Evolutionary conservation across 2,888 invertebrate species (phyloP).

Genomic region (Agonopterix heracliana): DNA sequence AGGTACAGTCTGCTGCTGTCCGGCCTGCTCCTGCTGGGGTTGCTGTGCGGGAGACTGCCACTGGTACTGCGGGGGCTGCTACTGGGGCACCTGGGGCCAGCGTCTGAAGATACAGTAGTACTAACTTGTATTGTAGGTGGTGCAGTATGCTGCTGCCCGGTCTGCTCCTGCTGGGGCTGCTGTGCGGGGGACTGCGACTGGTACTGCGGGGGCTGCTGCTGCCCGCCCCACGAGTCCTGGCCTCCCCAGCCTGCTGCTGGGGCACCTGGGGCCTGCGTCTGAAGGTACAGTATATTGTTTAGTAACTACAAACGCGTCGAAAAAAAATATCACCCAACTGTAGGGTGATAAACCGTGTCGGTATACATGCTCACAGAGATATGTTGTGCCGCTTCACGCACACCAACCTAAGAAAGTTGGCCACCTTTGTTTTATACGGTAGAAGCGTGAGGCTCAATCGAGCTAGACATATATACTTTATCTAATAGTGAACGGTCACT

Average conservation of each 20-base stretch:
- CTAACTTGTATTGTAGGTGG: constrained; percentile 8
- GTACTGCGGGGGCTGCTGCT: constrained; percentile 10
- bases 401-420: no score
- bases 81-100: constrained; percentile 8
- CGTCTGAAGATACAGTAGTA: no score
- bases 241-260: constrained; percentile 3
- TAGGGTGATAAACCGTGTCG: no score
- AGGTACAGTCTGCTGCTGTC: constrained; percentile 8
- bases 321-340: no score
- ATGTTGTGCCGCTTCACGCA: no score
- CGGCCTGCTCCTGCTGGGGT: constrained; percentile 18
- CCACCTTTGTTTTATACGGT: no score
- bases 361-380: no score
- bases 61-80: constrained; percentile 8
- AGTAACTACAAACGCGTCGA: no score
- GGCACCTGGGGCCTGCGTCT: constrained; percentile 14
- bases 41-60: constrained; percentile 5
- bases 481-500: not conserved
- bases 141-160: constrained; percentile 11
- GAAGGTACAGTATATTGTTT: not conserved
- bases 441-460: no score
- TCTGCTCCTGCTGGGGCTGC: constrained; percentile 17
- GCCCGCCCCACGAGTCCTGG: constrained; percentile 14
- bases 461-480: no score
- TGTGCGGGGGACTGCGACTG: constrained; percentile 5